Evolutionary conservation across 2,888 invertebrate species (phyloP), one percentile per base, ranked within the genome.

Genomic region (Drosophila ustulata): DNA sequence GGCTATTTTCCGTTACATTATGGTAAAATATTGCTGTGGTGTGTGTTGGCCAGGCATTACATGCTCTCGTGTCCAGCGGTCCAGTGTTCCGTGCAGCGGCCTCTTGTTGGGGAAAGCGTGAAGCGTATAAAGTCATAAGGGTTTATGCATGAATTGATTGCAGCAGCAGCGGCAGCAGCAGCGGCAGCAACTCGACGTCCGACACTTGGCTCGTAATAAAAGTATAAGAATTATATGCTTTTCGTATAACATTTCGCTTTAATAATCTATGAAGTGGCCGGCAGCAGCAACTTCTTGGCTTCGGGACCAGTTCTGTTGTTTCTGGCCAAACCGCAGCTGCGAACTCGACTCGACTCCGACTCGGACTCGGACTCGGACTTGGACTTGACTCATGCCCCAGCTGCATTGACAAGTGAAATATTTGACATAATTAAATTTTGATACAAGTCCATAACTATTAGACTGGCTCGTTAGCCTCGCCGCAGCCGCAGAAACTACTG

Each of bases 381-480:
- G 58, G 59, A 59, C 59, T 52, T 52, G 71, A 43, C 65, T 46
- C 73, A 25, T 46, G 58, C 52, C 71, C 43, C 68, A 66, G 77
- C 73, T 80, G 83, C 88, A 87, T 89, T 82, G 88, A 82, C 82
- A 85, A 88, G 79, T 89, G 90, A 89, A 89, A 78, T 90, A 88
- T 89, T 88, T 80, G 89, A 80, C 83, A 89, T 91, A 90, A 90
- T 90, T 89, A 82, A 90, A 91, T 91, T 90, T 90, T 83, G 84
- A 88, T 81, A 84, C 80, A 78, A 89, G 82, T 78, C 88, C 89
- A 89, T 82, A 83, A 80, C 82, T 88, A 85, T 82, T 75, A 71
- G 63, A 51, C 45, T 9, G 39, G 37, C 37, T 66, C 45, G 53
- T 77, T 74, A 49, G 63, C 32, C 18, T 28, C 43, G 58, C 52